Conservation (phyloP, 2,888 invertebrate genomes). For the Drosophila neutralis region DNA sequence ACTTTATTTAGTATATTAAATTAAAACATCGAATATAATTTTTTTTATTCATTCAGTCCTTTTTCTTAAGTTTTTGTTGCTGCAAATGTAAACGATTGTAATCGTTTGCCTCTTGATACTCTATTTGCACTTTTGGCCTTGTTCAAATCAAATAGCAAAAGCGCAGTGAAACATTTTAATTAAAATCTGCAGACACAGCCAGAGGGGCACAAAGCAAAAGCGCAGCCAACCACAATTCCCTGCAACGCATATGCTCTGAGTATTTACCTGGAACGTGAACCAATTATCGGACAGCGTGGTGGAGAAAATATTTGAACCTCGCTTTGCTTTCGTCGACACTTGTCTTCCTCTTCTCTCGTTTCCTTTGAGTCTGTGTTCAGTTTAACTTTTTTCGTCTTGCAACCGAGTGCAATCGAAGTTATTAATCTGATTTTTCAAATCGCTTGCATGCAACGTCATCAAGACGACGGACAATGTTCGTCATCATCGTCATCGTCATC, state of each 20-base stretch:
- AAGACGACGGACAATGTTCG: slow-evolving; percentile 16
- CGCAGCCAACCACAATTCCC: slow-evolving; percentile 10
- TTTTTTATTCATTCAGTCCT: neutral
- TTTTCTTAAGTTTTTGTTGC: neutral
- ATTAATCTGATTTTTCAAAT: slow-evolving; percentile 78
- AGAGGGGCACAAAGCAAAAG: slow-evolving; percentile 14
- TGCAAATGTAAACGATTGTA: neutral
- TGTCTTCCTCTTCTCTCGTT: slow-evolving; percentile 4
- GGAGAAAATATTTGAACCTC: slow-evolving; percentile 33
- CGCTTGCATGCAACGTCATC: slow-evolving; percentile 74
- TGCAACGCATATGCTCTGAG: slow-evolving; percentile 65
- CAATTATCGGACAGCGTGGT: slow-evolving; percentile 63
- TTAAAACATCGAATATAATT: neutral
- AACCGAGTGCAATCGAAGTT: slow-evolving; percentile 66
- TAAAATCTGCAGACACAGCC: slow-evolving; percentile 63
- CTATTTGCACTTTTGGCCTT: slow-evolving; percentile 58
- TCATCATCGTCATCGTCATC: slow-evolving; percentile 42
- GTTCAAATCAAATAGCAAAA: slow-evolving; percentile 57
- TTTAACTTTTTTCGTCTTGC: slow-evolving; percentile 8
- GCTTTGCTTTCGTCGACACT: slow-evolving; percentile 37
- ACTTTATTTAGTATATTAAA: neutral
- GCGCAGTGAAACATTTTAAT: slow-evolving; percentile 55
- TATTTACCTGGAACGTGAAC: slow-evolving; percentile 80
- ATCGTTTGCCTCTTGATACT: slow-evolving; percentile 24
- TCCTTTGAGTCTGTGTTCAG: slow-evolving; percentile 5